Base-by-base conservation (phyloP, 2,888 invertebrate species). In the Napeogenes inachia region DNA sequence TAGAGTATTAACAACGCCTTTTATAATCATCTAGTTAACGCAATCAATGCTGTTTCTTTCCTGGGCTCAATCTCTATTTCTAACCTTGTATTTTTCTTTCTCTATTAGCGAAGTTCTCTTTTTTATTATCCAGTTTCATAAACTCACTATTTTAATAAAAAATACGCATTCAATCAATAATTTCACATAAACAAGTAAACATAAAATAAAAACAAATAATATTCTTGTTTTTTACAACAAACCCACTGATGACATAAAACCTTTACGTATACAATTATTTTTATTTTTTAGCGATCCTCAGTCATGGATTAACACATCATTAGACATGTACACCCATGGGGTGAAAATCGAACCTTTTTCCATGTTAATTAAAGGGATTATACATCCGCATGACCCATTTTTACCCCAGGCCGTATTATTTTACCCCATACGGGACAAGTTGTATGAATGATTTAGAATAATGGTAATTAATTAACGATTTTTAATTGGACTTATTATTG, bases 281-380 rank as follows among this genome's bases (percentile, higher is more conserved):
- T 50, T 50, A 50, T 50, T 5, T 50, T 21, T 50, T 21, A 21
- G 30, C 13, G 50, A 50, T 50, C 50, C 50, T 50, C 21, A 10
- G 50, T 50, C 71, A 71, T 68, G 76, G 77, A 84, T 88, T 85
- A 87, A 84, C 88, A 84, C 86, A 72, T 87, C 88, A 89, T 89
- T 88, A 86, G 78, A 78, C 68, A 62, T 68, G 60, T 59, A 72
- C 75, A 74, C 71, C 73, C 76, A 73, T 75, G 77, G 79, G 82
- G 81, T 74, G 75, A 72, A 81, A 85, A 87, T 87, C 84, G 84
- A 87, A 85, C 83, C 83, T 80, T 83, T 79, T 81, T 80, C 81
- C 82, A 81, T 85, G 86, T 86, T 87, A 88, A 89, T 89, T 89
- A 89, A 86, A 83, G 82, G 85, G 85, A 87, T 87, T 87, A 87